Conservation (phyloP, 2,113 vertebrate genomes). For the Azemiops feae region DNA sequence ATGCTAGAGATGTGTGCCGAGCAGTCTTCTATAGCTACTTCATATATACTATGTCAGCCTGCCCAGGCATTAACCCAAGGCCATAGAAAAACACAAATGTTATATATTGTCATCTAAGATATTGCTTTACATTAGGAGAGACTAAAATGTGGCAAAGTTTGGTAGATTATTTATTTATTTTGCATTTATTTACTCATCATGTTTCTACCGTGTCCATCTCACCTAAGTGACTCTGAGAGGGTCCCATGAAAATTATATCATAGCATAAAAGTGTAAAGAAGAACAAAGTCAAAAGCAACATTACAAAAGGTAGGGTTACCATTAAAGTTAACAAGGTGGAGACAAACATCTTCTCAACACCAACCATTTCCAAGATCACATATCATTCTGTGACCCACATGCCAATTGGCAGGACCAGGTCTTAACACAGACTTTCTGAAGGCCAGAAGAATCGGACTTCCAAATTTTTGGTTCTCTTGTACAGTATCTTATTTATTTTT, state of each 20-base stretch:
- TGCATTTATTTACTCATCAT: background rate
- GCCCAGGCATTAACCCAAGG: background rate
- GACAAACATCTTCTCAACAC: too few relatives aligned
- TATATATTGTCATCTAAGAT: background rate
- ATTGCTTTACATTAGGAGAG: background rate
- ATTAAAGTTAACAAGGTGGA: too few relatives aligned
- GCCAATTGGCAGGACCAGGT: too few relatives aligned
- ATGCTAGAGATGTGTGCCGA: background rate
- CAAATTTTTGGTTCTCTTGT: background rate
- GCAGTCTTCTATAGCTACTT: background rate
- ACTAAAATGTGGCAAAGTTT: background rate
- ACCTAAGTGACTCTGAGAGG: background rate
- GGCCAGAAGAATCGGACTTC: background rate
- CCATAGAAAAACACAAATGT: background rate
- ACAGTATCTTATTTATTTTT: background rate
- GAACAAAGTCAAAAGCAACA: too few relatives aligned
- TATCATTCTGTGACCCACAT: too few relatives aligned
- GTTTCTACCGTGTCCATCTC: background rate
- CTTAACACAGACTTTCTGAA: background rate
- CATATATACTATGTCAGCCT: background rate
- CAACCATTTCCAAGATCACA: too few relatives aligned
- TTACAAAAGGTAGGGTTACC: too few relatives aligned
- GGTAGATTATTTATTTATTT: background rate
- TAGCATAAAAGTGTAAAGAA: too few relatives aligned
- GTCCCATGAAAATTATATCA: background rate